A percentile compares a stretch with the other conserved stretches of the same genome.
These are phyloP conservation scores for Sparidentex hasta DNA, from an alignment of 2,797 vertebrate species.

Conservation along the genomic window DNA sequence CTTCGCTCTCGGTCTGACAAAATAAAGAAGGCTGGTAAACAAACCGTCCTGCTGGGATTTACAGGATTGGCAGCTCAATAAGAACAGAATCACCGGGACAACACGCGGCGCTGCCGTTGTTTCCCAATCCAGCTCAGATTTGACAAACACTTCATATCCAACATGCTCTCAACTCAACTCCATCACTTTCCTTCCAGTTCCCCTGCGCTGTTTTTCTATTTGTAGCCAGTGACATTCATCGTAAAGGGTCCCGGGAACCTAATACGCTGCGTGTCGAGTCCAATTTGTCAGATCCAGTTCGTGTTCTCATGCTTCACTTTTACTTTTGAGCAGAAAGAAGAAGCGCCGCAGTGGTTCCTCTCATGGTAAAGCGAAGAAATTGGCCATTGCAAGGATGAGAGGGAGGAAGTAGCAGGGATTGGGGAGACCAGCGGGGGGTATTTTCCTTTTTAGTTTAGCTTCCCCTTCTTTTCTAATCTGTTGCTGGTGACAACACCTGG, in stretches of 20 bases:
- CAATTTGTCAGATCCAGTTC: slow-evolving; percentile 57
- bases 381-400: slow-evolving; percentile 15
- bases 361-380: slow-evolving; percentile 9
- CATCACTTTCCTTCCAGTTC: slow-evolving; percentile 13
- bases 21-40: slow-evolving; percentile 32
- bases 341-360: background rate
- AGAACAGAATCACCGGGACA: slow-evolving; percentile 17
- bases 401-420: slow-evolving; percentile 8
- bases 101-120: background rate
- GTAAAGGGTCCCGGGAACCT: slow-evolving; percentile 1
- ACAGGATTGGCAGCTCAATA: slow-evolving; percentile 36
- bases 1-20: background rate
- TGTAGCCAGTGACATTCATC: slow-evolving; percentile 9
- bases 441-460: slow-evolving; percentile 11
- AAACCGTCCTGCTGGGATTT: slow-evolving; percentile 23
- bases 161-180: background rate
- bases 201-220: slow-evolving; percentile 28
- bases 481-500: slow-evolving; percentile 24
- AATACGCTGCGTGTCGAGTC: slow-evolving; percentile 38
- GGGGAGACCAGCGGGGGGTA: background rate
- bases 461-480: slow-evolving; percentile 19
- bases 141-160: slow-evolving; percentile 41
- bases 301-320: slow-evolving; percentile 38
- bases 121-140: slow-evolving; percentile 23
- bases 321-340: slow-evolving; percentile 3